Percentiles rank a stretch among this genome's conserved stretches.
phyloP scores from a whole-genome alignment of 1,140 invertebrate species.

The Panagrolaimus sp. region DNA sequence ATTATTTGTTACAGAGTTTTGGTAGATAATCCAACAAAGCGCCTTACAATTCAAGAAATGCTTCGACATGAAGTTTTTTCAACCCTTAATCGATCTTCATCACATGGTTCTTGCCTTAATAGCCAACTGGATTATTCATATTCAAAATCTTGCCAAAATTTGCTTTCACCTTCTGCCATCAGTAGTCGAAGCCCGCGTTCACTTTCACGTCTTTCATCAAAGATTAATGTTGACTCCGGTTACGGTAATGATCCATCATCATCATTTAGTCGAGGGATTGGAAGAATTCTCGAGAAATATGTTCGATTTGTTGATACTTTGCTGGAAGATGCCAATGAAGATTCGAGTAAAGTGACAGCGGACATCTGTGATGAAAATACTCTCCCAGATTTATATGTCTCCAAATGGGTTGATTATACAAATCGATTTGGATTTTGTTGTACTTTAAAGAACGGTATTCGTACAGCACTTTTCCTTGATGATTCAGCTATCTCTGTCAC shows the following conservation, averaged over 20 bases:
- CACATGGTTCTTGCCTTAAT: not conserved
- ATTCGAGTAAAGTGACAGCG: not conserved
- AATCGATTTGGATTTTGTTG: conserved; percentile 46
- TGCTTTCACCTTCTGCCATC: not conserved
- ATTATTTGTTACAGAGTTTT: not conserved
- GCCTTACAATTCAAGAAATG: not conserved
- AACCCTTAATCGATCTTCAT: not conserved
- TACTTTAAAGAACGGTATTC: conserved; percentile 29
- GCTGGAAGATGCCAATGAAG: not conserved
- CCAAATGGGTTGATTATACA: conserved; percentile 46
- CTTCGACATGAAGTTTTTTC: conserved; percentile 7
- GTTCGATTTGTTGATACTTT: conserved; percentile 5
- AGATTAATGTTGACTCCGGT: not conserved
- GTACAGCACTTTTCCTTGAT: conserved; percentile 39
- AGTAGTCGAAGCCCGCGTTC: not conserved
- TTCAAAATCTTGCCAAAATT: not conserved
- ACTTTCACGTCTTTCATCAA: not conserved
- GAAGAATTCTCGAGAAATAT: conserved; percentile 9
- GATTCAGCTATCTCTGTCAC: conserved; percentile 30
- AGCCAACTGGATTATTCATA: not conserved
- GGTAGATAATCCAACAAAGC: not conserved
- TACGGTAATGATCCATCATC: conserved; percentile 6
- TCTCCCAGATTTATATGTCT: conserved; percentile 30
- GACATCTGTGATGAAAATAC: conserved; percentile 12
- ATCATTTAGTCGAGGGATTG: not conserved